Evolutionary conservation across 2,888 invertebrate species (phyloP), one percentile per base, ranked within the genome.

Genomic region (Drosophila siamana): DNA sequence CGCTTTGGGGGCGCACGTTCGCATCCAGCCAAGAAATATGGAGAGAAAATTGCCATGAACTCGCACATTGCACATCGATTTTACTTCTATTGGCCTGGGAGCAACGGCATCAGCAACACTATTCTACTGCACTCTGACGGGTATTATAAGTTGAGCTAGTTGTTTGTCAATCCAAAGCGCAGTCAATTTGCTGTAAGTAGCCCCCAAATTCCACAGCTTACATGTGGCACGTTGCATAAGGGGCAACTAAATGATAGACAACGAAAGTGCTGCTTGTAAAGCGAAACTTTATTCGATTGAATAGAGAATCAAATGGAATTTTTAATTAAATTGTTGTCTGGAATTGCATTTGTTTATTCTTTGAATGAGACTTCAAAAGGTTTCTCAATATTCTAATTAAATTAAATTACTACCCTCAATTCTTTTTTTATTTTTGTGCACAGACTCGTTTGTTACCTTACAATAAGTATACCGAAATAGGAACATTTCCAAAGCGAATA

Each of bases 41-140:
- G 78, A 73, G 69, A 71, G 86, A 75, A 86, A 82, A 85, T 82
- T 75, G 86, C 72, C 62, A 72, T 65, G 52, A 72, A 65, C 43
- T 61, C 62, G 78, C 72, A 73, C 69, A 80, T 72, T 69, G 69
- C 50, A 62, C 59, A 66, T 66, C 47, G 47, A 65, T 65, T 59
- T 63, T 7, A 36, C 36, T 43, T 52, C 74, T 69, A 51, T 67
- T 57, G 63, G 47, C 40, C 13, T 22, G 41, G 9, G 41, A 33
- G n/a, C 30, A 65, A n/a, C 48, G 26, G 24, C 33, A 38, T 7
- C 33, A 4, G 24, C 16, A 7, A 8, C 46, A 33, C 4, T 33
- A 11, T n/a, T 33, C 33, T 33, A n/a, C n/a, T 33, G 4, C 33
- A 11, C 11, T n/a, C 11, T 48, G 52, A 24, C 54, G 74, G 54